These are phyloP conservation scores for Pollenia amentaria DNA, from an alignment of 2,888 invertebrate genomes.

Conservation along the genomic window DNA sequence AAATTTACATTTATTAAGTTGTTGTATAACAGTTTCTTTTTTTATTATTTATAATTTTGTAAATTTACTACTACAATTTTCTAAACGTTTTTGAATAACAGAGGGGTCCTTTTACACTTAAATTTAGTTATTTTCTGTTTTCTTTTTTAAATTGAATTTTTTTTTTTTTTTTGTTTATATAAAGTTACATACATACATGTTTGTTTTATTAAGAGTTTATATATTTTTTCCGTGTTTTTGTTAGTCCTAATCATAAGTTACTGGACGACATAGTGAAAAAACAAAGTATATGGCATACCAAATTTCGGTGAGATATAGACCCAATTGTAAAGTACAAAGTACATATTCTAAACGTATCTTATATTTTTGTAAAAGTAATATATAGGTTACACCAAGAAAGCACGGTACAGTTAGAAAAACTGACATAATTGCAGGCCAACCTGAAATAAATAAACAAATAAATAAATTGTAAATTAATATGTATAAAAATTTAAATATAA, in stretches of 20 bases:
- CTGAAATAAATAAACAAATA: constrained; percentile 85
- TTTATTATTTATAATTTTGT: constrained; percentile 55
- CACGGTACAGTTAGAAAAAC: constrained; percentile 93
- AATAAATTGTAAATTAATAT: not conserved
- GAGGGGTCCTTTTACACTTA: constrained; percentile 66
- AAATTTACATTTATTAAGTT: constrained; percentile 61
- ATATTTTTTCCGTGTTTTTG: constrained; percentile 48
- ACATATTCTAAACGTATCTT: constrained; percentile 94
- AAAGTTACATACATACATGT: constrained; percentile 54
- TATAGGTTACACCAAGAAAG: constrained; percentile 92
- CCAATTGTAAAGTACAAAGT: constrained; percentile 93
- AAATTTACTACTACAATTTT: constrained; percentile 71
- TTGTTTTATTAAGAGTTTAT: constrained; percentile 48
- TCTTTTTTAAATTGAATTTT: constrained; percentile 26
- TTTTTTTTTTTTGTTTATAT: constrained; percentile 49
- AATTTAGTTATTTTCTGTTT: constrained; percentile 40
- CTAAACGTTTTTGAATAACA: constrained; percentile 67
- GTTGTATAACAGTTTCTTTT: constrained; percentile 54
- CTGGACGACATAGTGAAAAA: constrained; percentile 87
- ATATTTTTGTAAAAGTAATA: constrained; percentile 95
- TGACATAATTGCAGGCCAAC: constrained; percentile 92
- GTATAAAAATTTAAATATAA: not conserved
- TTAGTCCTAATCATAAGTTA: constrained; percentile 85
- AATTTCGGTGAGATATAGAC: constrained; percentile 89
- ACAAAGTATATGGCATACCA: constrained; percentile 88